A percentile compares a stretch with the other conserved stretches of the same genome.
These are phyloP conservation scores for Chirona hameri DNA, from an alignment of 2,888 invertebrate genomes.

Conservation along the genomic window DNA sequence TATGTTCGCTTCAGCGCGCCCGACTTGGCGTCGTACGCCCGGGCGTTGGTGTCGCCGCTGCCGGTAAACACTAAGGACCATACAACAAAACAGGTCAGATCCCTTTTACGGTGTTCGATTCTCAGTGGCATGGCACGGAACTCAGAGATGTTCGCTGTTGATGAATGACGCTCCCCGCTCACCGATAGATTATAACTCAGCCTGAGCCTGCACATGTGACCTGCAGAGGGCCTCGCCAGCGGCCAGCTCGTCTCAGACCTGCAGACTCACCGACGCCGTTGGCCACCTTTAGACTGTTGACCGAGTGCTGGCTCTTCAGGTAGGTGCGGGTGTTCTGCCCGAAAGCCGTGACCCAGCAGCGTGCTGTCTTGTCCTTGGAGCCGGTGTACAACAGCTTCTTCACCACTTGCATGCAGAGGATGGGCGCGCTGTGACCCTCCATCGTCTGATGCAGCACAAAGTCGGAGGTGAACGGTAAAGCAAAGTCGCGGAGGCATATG, in stretches of 20 bases:
- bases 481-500: too few species aligned
- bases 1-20: slow-evolving; percentile 47
- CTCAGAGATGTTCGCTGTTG: too few species aligned
- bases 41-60: slow-evolving; percentile 48
- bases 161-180: too few species aligned
- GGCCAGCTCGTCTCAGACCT: too few species aligned
- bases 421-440: slow-evolving; percentile 37
- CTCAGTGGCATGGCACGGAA: too few species aligned
- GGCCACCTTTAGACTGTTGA: slow-evolving; percentile 49
- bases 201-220: too few species aligned
- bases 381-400: slow-evolving; percentile 52
- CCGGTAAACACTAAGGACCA: slow-evolving; percentile 49
- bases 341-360: slow-evolving; percentile 53
- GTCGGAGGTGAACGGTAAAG: too few species aligned
- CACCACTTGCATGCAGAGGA: slow-evolving; percentile 45
- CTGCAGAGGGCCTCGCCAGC: too few species aligned
- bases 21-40: slow-evolving; percentile 50
- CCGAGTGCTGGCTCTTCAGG: slow-evolving; percentile 51
- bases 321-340: slow-evolving; percentile 52
- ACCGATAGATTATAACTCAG: too few species aligned
- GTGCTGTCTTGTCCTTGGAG: slow-evolving; percentile 51
- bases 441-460: slow-evolving; percentile 34
- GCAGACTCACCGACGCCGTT: slow-evolving; percentile 51
- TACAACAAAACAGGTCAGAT: background rate
- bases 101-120: too few species aligned